phyloP scores from a whole-genome alignment of 1,140 invertebrate genomes.

The Leptopilina clavipes region DNA sequence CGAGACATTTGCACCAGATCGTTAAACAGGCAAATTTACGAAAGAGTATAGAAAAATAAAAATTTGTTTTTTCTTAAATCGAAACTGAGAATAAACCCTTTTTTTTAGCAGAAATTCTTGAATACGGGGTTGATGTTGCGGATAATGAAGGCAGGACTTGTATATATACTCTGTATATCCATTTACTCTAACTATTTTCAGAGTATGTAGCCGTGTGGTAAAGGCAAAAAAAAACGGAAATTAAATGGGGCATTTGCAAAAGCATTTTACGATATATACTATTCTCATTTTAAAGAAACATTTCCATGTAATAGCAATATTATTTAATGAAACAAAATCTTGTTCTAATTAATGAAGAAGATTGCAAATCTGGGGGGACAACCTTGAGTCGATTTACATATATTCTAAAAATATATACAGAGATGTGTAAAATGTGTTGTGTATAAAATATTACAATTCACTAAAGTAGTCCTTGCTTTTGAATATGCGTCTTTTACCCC shows the following conservation, averaged over 20 bases:
- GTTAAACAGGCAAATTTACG: constrained; percentile 13
- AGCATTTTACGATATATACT: background rate
- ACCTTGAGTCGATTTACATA: too few relatives aligned
- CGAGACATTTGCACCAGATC: background rate
- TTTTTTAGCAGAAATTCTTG: background rate
- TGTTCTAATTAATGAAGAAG: too few relatives aligned
- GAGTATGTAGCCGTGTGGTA: background rate
- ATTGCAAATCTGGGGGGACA: too few relatives aligned
- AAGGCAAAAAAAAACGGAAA: background rate
- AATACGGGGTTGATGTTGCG: background rate
- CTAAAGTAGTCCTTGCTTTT: too few relatives aligned
- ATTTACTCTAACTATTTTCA: background rate
- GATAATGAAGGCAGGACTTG: background rate
- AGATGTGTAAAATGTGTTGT: too few relatives aligned
- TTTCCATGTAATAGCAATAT: background rate
- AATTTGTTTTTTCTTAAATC: background rate
- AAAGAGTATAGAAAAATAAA: background rate
- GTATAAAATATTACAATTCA: too few relatives aligned
- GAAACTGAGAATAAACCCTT: background rate
- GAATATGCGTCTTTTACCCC: too few relatives aligned
- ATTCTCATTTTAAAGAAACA: background rate
- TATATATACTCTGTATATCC: background rate
- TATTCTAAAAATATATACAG: too few relatives aligned
- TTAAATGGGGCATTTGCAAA: background rate
- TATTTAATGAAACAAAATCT: background rate